Percentiles rank a stretch among this genome's conserved stretches.
Evolutionary conservation across 2,797 vertebrate species (phyloP).

Genomic region (Crenichthys baileyi): DNA sequence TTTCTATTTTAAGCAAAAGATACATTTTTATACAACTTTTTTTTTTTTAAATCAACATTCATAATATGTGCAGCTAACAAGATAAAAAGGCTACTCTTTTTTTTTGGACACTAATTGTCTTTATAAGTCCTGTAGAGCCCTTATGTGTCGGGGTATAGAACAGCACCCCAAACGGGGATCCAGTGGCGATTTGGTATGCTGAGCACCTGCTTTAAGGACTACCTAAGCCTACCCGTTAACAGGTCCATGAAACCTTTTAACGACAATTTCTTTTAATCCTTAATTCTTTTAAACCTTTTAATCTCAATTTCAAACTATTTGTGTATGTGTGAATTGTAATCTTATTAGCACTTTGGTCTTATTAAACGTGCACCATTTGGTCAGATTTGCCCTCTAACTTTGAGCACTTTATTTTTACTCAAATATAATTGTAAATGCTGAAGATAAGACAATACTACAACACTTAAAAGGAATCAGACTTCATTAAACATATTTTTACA

Average conservation of each 20-base stretch:
- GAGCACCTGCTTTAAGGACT: conserved; percentile 10
- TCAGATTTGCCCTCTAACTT: background rate
- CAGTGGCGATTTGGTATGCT: background rate
- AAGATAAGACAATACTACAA: conserved; percentile 16
- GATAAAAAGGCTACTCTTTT: background rate
- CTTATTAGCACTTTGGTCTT: background rate
- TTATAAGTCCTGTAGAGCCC: background rate
- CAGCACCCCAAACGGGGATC: background rate
- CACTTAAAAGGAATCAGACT: conserved; percentile 14
- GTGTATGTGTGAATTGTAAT: too few relatives aligned
- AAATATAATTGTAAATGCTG: conserved; percentile 14
- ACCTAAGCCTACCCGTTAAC: conserved; percentile 5
- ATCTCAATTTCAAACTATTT: conserved; percentile 21
- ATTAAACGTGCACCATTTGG: background rate
- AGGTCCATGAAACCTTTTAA: conserved; percentile 13
- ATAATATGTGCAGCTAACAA: too few relatives aligned
- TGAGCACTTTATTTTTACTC: background rate
- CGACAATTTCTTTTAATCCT: too few relatives aligned
- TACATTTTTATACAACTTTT: too few relatives aligned
- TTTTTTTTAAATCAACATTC: background rate
- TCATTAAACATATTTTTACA: conserved; percentile 21
- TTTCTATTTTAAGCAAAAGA: too few relatives aligned
- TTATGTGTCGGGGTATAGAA: conserved; percentile 16
- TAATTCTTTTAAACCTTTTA: conserved; percentile 24
- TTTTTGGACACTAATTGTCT: background rate